These are phyloP conservation scores for Gasterosteus nipponicus DNA, from an alignment of 2,113 vertebrate genomes.

Conservation along the genomic window DNA sequence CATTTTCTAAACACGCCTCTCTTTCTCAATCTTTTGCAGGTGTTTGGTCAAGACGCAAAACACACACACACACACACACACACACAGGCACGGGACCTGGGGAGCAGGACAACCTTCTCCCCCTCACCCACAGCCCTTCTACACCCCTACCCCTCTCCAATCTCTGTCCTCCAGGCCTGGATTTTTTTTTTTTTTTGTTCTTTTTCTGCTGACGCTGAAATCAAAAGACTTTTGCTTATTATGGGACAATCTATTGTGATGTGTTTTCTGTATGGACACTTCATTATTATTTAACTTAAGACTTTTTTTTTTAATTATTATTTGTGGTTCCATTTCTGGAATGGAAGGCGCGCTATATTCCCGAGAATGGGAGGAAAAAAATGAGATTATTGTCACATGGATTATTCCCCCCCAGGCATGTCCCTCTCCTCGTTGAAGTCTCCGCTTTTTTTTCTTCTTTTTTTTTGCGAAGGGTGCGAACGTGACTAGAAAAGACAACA, in stretches of 20 bases:
- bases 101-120: conserved; percentile 81
- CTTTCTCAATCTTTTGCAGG: conserved; percentile 97
- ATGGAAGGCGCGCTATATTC: conserved; percentile 94
- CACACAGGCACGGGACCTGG: conserved; percentile 74
- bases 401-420: conserved; percentile 39
- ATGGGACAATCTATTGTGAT: conserved; percentile 87
- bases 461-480: conserved; percentile 88
- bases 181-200: conserved; percentile 70
- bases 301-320: conserved; percentile 79
- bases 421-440: conserved; percentile 80
- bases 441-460: conserved; percentile 93
- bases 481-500: conserved; percentile 89
- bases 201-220: conserved; percentile 73
- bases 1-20: conserved; percentile 92
- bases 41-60: conserved; percentile 88
- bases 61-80: conserved; percentile 56
- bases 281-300: conserved; percentile 99
- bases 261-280: conserved; percentile 89
- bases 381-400: conserved; percentile 77
- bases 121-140: conserved; percentile 1
- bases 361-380: conserved; percentile 86
- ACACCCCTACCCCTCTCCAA: conserved; percentile 11
- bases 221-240: conserved; percentile 83
- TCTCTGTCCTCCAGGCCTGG: conserved; percentile 78
- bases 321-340: conserved; percentile 94